Conservation (phyloP, 1,140 invertebrate species). For the Drosophila subobscura region DNA sequence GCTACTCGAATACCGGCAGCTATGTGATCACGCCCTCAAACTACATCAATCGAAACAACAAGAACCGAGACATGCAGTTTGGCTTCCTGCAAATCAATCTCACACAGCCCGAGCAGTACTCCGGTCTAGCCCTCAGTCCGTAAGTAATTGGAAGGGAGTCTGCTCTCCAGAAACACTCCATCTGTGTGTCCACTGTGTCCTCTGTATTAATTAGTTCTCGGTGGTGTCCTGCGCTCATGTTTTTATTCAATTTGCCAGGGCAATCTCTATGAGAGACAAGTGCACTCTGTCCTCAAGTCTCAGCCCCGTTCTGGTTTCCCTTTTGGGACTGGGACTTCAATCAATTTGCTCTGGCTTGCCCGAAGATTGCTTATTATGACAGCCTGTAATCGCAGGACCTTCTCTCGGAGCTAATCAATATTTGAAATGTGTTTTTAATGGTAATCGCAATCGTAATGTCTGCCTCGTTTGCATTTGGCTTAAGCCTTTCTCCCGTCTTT, state of each 20-base stretch:
- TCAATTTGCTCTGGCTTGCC: slow-evolving; percentile 47
- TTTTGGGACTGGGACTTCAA: slow-evolving; percentile 38
- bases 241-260: slow-evolving; percentile 74
- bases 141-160: slow-evolving; percentile 85
- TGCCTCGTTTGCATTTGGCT: slow-evolving; percentile 45
- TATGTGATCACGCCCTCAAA: slow-evolving; percentile 88
- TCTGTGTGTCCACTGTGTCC: slow-evolving; percentile 43
- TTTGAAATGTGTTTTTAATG: slow-evolving; percentile 68
- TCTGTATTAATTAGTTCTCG: slow-evolving; percentile 70
- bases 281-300: slow-evolving; percentile 21
- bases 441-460: slow-evolving; percentile 42
- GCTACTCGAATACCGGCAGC: slow-evolving; percentile 87
- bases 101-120: slow-evolving; percentile 90
- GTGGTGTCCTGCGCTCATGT: slow-evolving; percentile 54
- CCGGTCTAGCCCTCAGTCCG: slow-evolving; percentile 90
- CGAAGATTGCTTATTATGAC: slow-evolving; percentile 62
- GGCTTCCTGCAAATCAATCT: slow-evolving; percentile 96
- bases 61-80: slow-evolving; percentile 90
- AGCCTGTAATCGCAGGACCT: slow-evolving; percentile 64
- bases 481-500: slow-evolving; percentile 27
- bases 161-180: slow-evolving; percentile 2
- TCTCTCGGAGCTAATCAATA: slow-evolving; percentile 67
- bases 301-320: background rate
- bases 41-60: slow-evolving; percentile 88
- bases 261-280: slow-evolving; percentile 57